A percentile compares a stretch with the other conserved stretches of the same genome.
Conservation (phyloP, 2,888 invertebrate genomes). For the Macropis europaea region DNA sequence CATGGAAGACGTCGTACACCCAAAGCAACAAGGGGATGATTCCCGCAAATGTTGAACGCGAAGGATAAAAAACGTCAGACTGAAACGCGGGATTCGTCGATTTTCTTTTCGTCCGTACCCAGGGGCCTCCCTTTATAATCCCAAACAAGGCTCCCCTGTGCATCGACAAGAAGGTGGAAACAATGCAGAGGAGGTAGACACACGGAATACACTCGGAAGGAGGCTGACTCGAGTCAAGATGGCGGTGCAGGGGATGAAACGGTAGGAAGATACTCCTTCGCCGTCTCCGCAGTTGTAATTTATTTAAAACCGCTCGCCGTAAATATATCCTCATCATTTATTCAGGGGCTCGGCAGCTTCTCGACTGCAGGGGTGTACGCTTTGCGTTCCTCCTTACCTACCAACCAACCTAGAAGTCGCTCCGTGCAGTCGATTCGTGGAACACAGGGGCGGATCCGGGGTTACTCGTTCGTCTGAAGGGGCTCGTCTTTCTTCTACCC, state of each 20-base stretch:
- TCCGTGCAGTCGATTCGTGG: constrained; percentile 34
- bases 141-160: constrained; percentile 40
- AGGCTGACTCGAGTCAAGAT: constrained; percentile 31
- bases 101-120: constrained; percentile 30
- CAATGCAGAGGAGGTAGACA: constrained; percentile 56
- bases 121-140: constrained; percentile 52
- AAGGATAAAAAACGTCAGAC: too few relatives aligned
- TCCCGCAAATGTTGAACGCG: too few relatives aligned
- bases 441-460: constrained; percentile 41
- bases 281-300: constrained; percentile 78
- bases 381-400: constrained; percentile 67
- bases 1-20: too few relatives aligned
- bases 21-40: too few relatives aligned
- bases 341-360: constrained; percentile 72
- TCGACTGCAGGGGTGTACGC: constrained; percentile 63
- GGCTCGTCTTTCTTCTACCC: constrained; percentile 18
- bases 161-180: constrained; percentile 47
- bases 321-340: constrained; percentile 79
- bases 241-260: constrained; percentile 39
- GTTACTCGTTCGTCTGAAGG: constrained; percentile 19
- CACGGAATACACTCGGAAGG: constrained; percentile 36
- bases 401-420: constrained; percentile 40
- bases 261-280: constrained; percentile 69
- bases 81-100: constrained; percentile 26
- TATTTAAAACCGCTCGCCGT: constrained; percentile 79